phyloP scores from a whole-genome alignment of 2,797 vertebrate genomes.

The Megalops cyprinoides region DNA sequence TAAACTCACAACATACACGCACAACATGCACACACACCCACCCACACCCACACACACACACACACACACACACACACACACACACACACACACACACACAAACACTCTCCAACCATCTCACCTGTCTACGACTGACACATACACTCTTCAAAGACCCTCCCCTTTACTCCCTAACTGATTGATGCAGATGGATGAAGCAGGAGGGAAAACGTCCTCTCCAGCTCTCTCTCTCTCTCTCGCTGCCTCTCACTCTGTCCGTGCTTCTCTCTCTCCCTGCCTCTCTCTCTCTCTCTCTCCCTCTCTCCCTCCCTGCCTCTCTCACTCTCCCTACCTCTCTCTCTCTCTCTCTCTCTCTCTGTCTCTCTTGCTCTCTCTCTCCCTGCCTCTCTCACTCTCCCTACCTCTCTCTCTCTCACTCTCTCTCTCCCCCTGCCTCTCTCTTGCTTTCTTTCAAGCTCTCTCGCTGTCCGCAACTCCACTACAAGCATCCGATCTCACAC shows the following conservation, averaged over 20 bases:
- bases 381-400: slow-evolving; percentile 6
- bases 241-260: slow-evolving; percentile 21
- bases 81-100: not conserved
- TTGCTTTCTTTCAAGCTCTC: slow-evolving; percentile 35
- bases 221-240: slow-evolving; percentile 32
- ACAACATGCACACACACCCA: slow-evolving; percentile 3
- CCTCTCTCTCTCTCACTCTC: slow-evolving; percentile 34
- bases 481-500: slow-evolving; percentile 40
- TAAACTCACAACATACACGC: too few relatives aligned
- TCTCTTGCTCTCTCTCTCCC: slow-evolving; percentile 23
- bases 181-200: slow-evolving; percentile 54
- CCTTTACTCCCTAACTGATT: slow-evolving; percentile 53
- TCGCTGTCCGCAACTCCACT: slow-evolving; percentile 42
- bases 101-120: slow-evolving; percentile 29
- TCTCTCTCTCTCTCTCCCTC: slow-evolving; percentile 23
- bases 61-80: not conserved
- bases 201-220: slow-evolving; percentile 39
- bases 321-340: slow-evolving; percentile 34
- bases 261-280: slow-evolving; percentile 19
- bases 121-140: slow-evolving; percentile 46
- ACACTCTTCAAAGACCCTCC: slow-evolving; percentile 48
- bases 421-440: slow-evolving; percentile 31
- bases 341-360: slow-evolving; percentile 27
- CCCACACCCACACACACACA: slow-evolving; percentile 3
- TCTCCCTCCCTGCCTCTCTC: slow-evolving; percentile 28